Evolutionary conservation across 2,113 vertebrate species (phyloP), one percentile per base, ranked within the genome.

Genomic region (Paralichthys olivaceus): DNA sequence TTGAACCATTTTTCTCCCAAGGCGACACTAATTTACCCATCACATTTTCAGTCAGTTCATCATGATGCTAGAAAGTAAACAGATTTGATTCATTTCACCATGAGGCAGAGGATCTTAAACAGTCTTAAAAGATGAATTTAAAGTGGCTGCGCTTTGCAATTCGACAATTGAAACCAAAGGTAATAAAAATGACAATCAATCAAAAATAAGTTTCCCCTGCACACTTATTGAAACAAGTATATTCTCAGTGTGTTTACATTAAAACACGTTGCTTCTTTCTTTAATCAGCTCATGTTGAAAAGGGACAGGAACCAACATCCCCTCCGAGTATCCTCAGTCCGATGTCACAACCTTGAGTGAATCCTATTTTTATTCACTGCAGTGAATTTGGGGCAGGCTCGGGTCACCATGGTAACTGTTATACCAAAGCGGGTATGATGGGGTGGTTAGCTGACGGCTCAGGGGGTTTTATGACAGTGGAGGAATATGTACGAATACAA

Each of bases 401-500:
- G 3, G 53, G 65, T 64, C 66, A 75, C 66, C 53, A 22, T 77
- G 37, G 60, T 47, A 49, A 60, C 58, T 5, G 25, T 47, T 25
- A 7, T 26, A 20, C 29, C 2, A 57, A 64, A 12, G 34, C n/a
- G 28, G 28, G 49, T 11, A n/a, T 22, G n/a, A 65, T 65, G 40
- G 3, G 69, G 5, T 58, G 15, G 8, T 62, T 17, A 7, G 53
- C 25, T 47, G 54, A n/a, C 8, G 51, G 57, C 13, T 71, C 47
- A 34, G 7, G 12, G 66, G 51, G 61, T 67, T 67, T 63, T 29
- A 53, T 62, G 58, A 58, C 59, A 32, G 53, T 43, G 22, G 51
- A 53, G 40, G 15, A 56, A 43, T 43, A 43, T 12, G 28, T 61
- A 54, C 19, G 1, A 4, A 53, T 9, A 22, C 49, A 53, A 15